Evolutionary conservation across 2,113 vertebrate genomes (phyloP).

Genomic region (Holacanthus passer): DNA sequence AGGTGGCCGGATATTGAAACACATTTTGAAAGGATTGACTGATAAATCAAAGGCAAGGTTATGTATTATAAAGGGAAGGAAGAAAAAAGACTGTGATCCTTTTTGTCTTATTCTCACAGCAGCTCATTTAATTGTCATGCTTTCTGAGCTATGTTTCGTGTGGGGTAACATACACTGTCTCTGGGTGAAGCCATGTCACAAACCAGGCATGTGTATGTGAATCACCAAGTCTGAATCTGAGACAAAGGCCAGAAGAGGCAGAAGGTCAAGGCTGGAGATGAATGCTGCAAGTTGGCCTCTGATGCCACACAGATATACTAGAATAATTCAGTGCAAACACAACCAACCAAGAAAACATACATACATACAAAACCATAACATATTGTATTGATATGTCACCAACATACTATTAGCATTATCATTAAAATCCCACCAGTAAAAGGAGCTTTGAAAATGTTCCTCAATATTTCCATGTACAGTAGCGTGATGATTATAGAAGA

Average conservation of each 20-base stretch:
- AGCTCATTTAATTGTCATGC: too few species aligned
- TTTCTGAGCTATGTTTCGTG: not conserved
- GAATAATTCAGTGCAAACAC: not conserved
- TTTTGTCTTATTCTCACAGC: too few species aligned
- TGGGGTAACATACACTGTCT: too few species aligned
- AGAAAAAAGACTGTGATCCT: not conserved
- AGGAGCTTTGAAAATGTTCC: not conserved
- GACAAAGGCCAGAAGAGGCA: not conserved
- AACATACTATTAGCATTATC: not conserved
- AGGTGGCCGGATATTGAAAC: not conserved
- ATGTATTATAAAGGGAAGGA: not conserved
- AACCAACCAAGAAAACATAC: too few species aligned
- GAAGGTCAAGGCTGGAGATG: slow-evolving; percentile 28
- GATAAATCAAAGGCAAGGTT: not conserved
- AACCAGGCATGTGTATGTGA: slow-evolving; percentile 31
- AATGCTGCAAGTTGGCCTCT: not conserved
- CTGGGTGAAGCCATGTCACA: slow-evolving; percentile 28
- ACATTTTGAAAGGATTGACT: not conserved
- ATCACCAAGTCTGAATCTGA: slow-evolving; percentile 41
- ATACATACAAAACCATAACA: not conserved
- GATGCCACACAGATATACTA: not conserved
- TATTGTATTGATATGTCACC: not conserved
- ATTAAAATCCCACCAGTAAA: slow-evolving; percentile 6
- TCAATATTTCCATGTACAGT: not conserved
- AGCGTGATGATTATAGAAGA: slow-evolving; percentile 25